phyloP scores from a whole-genome alignment of 2,888 invertebrate species.

The Osedax fenrisi region DNA sequence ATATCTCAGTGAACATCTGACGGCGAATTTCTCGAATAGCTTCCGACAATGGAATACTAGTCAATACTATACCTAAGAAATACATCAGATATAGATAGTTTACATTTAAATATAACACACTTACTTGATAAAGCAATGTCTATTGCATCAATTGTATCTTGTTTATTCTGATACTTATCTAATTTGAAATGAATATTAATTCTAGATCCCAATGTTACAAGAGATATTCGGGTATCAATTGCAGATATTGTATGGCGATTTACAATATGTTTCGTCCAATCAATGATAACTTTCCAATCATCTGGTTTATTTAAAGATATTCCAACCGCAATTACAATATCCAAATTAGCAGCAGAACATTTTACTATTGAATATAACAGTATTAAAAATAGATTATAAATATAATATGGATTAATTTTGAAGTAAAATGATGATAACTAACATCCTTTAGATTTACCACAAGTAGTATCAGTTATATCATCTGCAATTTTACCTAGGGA shows the following conservation, averaged over 20 bases:
- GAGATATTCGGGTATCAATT: not conserved
- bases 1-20: not conserved
- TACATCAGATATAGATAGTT: too few species aligned
- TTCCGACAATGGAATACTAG: not conserved
- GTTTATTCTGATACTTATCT: not conserved
- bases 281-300: not conserved
- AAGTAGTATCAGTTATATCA: not conserved
- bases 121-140: too few species aligned
- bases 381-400: too few species aligned
- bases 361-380: too few species aligned
- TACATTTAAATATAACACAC: too few species aligned
- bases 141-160: not conserved
- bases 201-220: not conserved
- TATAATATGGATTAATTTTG: too few species aligned
- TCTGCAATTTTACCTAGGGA: conserved; percentile 4
- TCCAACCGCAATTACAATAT: not conserved
- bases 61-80: not conserved
- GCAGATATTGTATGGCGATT: not conserved
- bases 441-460: not conserved
- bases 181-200: not conserved
- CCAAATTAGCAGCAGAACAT: not conserved
- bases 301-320: not conserved
- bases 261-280: not conserved
- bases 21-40: not conserved
- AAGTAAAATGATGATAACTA: not conserved